A percentile compares a stretch with the other conserved stretches of the same genome.
Conservation (phyloP, 2,888 invertebrate species). For the Metalampra italica region DNA sequence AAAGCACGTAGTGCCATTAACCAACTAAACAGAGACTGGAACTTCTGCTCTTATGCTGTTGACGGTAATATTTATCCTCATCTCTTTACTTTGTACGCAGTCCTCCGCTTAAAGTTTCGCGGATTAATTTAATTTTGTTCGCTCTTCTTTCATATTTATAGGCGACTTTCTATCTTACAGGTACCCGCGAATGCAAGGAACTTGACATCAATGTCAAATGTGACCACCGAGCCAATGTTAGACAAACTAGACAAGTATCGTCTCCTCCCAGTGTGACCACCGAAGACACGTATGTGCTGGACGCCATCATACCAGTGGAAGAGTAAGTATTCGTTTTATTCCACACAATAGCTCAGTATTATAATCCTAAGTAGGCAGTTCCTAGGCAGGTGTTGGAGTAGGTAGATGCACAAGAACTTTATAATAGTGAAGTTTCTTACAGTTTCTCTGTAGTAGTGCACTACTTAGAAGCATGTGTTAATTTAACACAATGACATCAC, state of each 20-base stretch:
- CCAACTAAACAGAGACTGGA: conserved; percentile 95
- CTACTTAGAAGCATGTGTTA: conserved; percentile 23
- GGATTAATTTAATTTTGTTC: not conserved
- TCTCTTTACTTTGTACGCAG: not conserved
- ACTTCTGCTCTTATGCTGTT: conserved; percentile 94
- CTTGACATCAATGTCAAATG: conserved; percentile 94
- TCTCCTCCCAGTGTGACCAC: conserved; percentile 77
- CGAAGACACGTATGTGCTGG: conserved; percentile 89
- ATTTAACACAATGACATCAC: conserved; percentile 13
- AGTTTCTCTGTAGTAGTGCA: conserved; percentile 21
- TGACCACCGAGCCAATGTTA: conserved; percentile 84
- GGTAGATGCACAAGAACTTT: conserved; percentile 16
- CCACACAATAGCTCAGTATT: too few relatives aligned
- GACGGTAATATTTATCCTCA: conserved; percentile 80
- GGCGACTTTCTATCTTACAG: conserved; percentile 36
- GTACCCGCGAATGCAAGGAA: conserved; percentile 92
- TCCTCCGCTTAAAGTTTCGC: too few relatives aligned
- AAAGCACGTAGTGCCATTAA: conserved; percentile 94
- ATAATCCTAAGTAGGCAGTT: not conserved
- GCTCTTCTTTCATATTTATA: not conserved
- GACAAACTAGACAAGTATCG: conserved; percentile 82
- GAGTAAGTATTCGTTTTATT: conserved; percentile 81
- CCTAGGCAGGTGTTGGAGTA: conserved; percentile 19
- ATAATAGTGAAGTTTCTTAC: not conserved
- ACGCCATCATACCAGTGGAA: conserved; percentile 89